Evolutionary conservation across 2,797 vertebrate species (phyloP).

Genomic region (Mycteria americana): DNA sequence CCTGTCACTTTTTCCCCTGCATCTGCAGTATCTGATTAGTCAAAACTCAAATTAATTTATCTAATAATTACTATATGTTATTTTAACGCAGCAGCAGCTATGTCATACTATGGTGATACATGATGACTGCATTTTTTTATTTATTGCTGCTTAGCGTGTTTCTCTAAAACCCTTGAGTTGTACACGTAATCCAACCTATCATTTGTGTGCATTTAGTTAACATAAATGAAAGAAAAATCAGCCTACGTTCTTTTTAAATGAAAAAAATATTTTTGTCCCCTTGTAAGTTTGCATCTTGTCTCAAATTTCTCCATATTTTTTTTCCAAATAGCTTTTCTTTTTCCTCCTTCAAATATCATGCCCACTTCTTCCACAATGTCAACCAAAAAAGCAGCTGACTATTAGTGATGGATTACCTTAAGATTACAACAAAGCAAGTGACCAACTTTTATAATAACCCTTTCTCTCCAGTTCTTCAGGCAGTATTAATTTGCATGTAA

Average conservation of each 20-base stretch:
- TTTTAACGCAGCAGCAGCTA: not conserved
- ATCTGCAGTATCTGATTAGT: not conserved
- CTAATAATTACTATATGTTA: not conserved
- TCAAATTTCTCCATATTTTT: not conserved
- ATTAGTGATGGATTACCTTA: not conserved
- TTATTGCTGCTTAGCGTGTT: not conserved
- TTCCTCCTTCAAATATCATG: not conserved
- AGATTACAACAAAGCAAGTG: not conserved
- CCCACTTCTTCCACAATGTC: not conserved
- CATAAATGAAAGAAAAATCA: not conserved
- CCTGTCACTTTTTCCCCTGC: not conserved
- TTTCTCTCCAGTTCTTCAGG: not conserved
- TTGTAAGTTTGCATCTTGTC: not conserved
- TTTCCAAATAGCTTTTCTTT: not conserved
- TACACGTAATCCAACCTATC: not conserved
- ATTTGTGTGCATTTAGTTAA: not conserved
- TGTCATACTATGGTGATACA: not conserved
- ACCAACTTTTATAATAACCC: not conserved
- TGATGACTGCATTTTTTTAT: not conserved
- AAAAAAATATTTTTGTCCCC: not conserved
- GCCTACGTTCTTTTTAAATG: rapidly evolving
- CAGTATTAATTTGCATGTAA: not conserved
- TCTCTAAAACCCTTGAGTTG: not conserved
- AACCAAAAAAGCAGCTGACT: not conserved
- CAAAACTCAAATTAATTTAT: not conserved